A percentile compares a stretch with the other conserved stretches of the same genome.
phyloP scores from a whole-genome alignment of 2,888 invertebrate species.

The Ennomos quercinarius region DNA sequence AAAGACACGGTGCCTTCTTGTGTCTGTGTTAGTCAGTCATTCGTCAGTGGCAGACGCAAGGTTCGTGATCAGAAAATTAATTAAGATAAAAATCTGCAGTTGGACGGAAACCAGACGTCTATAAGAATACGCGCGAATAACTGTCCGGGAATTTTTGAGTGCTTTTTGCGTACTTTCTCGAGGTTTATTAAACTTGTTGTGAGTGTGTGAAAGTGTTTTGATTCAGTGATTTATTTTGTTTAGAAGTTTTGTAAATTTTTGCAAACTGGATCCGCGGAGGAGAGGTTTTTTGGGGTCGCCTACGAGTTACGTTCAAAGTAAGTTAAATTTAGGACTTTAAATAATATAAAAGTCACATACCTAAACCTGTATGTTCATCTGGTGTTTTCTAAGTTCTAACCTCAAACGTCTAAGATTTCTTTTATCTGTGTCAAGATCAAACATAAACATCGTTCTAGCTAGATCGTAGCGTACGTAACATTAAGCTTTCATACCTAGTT shows the following conservation, averaged over 20 bases:
- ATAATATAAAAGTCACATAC: no score
- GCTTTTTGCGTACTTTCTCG: conserved; percentile 26
- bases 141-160: conserved; percentile 24
- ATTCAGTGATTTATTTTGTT: conserved; percentile 33
- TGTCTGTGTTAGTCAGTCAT: conserved; percentile 24
- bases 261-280: conserved; percentile 69
- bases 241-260: conserved; percentile 34
- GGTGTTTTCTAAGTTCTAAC: conserved; percentile 39
- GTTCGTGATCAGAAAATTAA: conserved; percentile 73
- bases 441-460: conserved; percentile 44
- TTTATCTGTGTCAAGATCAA: conserved; percentile 49
- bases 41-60: conserved; percentile 52
- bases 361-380: neutral
- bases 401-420: conserved; percentile 40
- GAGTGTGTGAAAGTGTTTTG: conserved; percentile 44
- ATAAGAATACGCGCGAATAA: conserved; percentile 27
- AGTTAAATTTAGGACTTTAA: conserved; percentile 37
- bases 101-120: conserved; percentile 49
- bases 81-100: conserved; percentile 64
- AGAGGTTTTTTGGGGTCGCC: conserved; percentile 62
- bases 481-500: conserved; percentile 30
- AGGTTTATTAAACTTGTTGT: conserved; percentile 17
- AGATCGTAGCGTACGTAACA: conserved; percentile 22
- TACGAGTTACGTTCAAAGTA: conserved; percentile 51
- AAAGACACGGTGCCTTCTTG: conserved; percentile 27